A percentile compares a stretch with the other conserved stretches of the same genome.
These are phyloP conservation scores for Coccyzus lansbergi DNA, from an alignment of 2,797 vertebrate species.

Conservation along the genomic window DNA sequence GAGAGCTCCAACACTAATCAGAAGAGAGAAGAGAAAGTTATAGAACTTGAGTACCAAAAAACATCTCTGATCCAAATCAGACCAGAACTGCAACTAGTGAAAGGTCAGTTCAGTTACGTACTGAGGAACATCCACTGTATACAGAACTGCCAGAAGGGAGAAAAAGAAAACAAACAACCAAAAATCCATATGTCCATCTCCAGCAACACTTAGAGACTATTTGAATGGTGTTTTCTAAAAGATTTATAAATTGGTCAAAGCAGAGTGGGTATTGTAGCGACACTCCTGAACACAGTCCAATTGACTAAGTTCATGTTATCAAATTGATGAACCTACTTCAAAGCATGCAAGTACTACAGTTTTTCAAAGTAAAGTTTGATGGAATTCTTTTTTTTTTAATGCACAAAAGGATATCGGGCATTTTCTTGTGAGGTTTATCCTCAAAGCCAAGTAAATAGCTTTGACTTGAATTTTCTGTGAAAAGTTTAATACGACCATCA, in stretches of 20 bases:
- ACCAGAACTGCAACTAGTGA: neutral
- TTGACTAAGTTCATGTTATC: neutral
- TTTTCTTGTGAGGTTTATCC: neutral
- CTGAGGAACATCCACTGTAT: neutral
- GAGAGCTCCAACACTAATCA: neutral
- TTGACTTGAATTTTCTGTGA: neutral
- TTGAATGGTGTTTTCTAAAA: neutral
- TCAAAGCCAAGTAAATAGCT: neutral
- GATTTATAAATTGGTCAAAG: neutral
- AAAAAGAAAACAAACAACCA: fast-evolving
- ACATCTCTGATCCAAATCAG: neutral
- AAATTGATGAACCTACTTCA: neutral
- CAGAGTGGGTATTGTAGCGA: neutral
- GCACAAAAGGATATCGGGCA: neutral
- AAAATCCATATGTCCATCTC: neutral
- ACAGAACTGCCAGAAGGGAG: neutral
- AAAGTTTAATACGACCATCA: neutral
- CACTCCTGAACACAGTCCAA: neutral
- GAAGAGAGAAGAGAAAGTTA: neutral
- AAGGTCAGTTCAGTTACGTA: neutral
- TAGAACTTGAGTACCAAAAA: neutral
- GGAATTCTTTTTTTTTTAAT: neutral
- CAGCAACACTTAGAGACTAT: neutral
- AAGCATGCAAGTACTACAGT: neutral
- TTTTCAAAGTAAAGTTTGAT: neutral